Conservation (phyloP, 2,113 vertebrate species). For the Saccopteryx bilineata region DNA sequence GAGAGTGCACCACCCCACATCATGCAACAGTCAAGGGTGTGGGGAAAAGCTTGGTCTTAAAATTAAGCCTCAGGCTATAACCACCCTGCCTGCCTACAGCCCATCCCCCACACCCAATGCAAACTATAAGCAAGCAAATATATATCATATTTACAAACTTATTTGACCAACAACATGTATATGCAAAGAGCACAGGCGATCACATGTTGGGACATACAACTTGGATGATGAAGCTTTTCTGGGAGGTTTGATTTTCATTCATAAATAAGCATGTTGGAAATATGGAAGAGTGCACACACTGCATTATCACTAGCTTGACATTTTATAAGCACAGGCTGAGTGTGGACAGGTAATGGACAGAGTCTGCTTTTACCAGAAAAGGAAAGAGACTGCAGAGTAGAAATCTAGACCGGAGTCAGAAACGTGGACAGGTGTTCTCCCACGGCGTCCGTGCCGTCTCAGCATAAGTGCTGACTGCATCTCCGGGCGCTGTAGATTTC, state of each 20-base stretch:
- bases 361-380: constrained; percentile 36
- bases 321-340: constrained; percentile 42
- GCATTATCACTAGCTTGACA: constrained; percentile 42
- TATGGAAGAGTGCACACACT: neutral
- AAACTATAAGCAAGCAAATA: too few species aligned
- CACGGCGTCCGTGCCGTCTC: neutral
- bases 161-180: too few species aligned
- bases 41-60: too few species aligned
- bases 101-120: too few species aligned
- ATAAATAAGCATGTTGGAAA: constrained; percentile 24
- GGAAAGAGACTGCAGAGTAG: constrained; percentile 46
- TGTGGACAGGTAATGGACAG: constrained; percentile 30
- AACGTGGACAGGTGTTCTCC: constrained; percentile 28
- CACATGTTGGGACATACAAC: too few species aligned
- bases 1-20: too few species aligned
- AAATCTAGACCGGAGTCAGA: constrained; percentile 38
- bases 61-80: too few species aligned
- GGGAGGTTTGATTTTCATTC: neutral
- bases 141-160: too few species aligned
- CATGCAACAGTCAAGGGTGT: too few species aligned
- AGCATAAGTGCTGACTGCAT: constrained; percentile 62
- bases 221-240: neutral
- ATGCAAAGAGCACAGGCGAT: neutral
- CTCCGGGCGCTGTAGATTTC: constrained; percentile 60
- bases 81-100: too few species aligned